These are phyloP conservation scores for Oryctes rhinoceros DNA, from an alignment of 1,140 invertebrate species.

Conservation along the genomic window DNA sequence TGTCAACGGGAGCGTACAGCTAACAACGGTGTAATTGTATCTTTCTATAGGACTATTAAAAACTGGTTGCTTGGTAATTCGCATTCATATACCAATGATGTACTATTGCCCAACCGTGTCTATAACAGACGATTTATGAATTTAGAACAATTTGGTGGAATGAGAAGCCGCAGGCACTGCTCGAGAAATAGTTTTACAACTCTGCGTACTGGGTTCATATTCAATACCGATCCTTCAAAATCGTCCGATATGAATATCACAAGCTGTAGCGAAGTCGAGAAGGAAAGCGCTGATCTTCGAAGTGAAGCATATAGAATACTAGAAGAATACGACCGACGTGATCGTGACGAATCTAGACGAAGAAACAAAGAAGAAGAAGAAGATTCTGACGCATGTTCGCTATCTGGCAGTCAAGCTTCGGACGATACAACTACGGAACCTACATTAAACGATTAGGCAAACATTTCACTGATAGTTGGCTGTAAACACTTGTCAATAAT, in stretches of 20 bases:
- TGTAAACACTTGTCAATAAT: constrained; percentile 28
- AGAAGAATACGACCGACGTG: neutral
- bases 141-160: neutral
- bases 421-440: neutral
- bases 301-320: neutral
- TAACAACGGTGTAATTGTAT: neutral
- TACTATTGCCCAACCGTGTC: neutral
- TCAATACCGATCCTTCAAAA: no score
- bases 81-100: neutral
- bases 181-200: constrained; percentile 10
- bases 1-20: neutral
- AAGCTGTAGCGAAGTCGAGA: neutral
- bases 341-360: neutral
- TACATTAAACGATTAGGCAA: neutral
- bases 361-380: neutral
- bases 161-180: constrained; percentile 18
- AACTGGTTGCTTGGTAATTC: constrained; percentile 17
- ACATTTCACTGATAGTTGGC: neutral
- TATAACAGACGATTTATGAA: neutral
- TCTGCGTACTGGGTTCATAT: no score
- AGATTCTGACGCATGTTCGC: neutral
- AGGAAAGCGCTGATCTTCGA: neutral
- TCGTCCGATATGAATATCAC: no score
- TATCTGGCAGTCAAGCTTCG: neutral
- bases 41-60: neutral